Evolutionary conservation across 1,140 invertebrate species (phyloP).

Genomic region (Proctacanthus coquilletti): DNA sequence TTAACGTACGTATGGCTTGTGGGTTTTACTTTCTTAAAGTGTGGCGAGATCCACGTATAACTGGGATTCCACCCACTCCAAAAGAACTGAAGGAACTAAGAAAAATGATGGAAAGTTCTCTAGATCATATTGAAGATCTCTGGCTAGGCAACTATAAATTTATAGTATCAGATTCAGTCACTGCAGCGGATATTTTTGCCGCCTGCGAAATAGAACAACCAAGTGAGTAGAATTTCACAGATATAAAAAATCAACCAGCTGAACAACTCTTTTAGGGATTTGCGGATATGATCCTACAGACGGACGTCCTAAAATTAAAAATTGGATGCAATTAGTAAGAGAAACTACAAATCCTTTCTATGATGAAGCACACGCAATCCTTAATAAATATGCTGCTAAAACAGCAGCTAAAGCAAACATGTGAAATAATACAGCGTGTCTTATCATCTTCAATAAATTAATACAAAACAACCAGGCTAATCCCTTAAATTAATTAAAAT

Average conservation of each 20-base stretch:
- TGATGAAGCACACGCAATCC: slow-evolving; percentile 42
- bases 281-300: slow-evolving; percentile 41
- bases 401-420: too few relatives aligned
- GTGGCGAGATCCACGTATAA: slow-evolving; percentile 36
- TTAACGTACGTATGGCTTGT: slow-evolving; percentile 48
- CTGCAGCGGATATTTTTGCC: slow-evolving; percentile 64
- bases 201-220: slow-evolving; percentile 74
- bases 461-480: too few relatives aligned
- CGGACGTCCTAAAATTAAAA: slow-evolving; percentile 39
- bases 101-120: slow-evolving; percentile 35
- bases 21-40: slow-evolving; percentile 50
- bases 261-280: slow-evolving; percentile 41
- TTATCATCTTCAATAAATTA: too few relatives aligned
- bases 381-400: too few relatives aligned
- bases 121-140: slow-evolving; percentile 43
- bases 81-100: slow-evolving; percentile 32
- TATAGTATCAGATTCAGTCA: slow-evolving; percentile 46
- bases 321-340: slow-evolving; percentile 47
- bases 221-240: too few relatives aligned
- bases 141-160: slow-evolving; percentile 47
- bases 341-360: slow-evolving; percentile 44
- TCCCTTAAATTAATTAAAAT: too few relatives aligned
- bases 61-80: slow-evolving; percentile 29
- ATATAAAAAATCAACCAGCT: too few relatives aligned
- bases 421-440: too few relatives aligned